phyloP scores from a whole-genome alignment of 2,113 vertebrate species.

The Recurvirostra avosetta region DNA sequence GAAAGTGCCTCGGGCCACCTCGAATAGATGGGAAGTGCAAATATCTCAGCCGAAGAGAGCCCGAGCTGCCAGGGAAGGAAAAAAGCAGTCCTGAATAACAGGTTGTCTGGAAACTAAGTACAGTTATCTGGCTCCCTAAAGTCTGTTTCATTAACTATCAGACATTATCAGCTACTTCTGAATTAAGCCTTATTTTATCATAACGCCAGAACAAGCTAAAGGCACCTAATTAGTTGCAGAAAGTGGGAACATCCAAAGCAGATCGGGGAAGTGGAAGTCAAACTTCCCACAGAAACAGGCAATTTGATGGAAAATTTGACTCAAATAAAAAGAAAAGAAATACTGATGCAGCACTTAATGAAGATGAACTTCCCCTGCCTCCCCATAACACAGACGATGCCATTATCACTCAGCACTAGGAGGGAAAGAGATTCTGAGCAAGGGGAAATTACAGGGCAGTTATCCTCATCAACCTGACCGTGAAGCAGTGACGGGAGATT shows the following conservation, averaged over 20 bases:
- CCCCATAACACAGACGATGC: neutral
- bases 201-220: neutral
- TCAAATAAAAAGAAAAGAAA: neutral
- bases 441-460: slow-evolving; percentile 27
- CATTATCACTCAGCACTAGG: slow-evolving; percentile 5
- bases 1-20: neutral
- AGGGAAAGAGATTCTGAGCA: slow-evolving; percentile 23
- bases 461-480: neutral
- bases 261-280: neutral
- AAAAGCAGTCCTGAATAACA: neutral
- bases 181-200: neutral
- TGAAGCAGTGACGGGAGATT: neutral
- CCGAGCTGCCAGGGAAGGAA: neutral
- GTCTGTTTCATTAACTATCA: neutral
- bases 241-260: neutral
- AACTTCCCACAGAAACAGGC: neutral
- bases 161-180: neutral
- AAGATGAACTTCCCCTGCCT: slow-evolving; percentile 4
- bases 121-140: neutral
- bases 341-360: neutral
- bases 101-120: neutral
- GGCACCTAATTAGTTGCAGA: neutral
- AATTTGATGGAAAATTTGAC: neutral
- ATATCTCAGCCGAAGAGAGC: neutral
- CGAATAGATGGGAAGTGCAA: neutral